These are phyloP conservation scores for Junco hyemalis DNA, from an alignment of 2,113 vertebrate species.

Conservation along the genomic window DNA sequence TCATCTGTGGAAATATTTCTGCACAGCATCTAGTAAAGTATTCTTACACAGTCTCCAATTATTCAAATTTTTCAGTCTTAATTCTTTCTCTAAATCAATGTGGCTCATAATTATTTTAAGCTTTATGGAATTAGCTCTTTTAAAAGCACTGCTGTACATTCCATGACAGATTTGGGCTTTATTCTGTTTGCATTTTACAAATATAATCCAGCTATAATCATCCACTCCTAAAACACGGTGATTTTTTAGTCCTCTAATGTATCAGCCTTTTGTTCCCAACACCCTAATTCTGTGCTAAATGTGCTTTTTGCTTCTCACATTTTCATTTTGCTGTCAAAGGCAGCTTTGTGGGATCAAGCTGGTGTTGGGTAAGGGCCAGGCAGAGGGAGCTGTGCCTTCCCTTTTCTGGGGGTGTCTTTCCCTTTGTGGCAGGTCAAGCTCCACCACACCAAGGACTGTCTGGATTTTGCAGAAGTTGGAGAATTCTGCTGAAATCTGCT, in stretches of 20 bases:
- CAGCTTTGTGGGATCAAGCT: not conserved
- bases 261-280: not conserved
- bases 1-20: conserved; percentile 28
- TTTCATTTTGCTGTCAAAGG: not conserved
- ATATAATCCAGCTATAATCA: conserved; percentile 20
- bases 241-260: not conserved
- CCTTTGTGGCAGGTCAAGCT: not conserved
- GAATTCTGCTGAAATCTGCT: not conserved
- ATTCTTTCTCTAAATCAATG: conserved; percentile 26
- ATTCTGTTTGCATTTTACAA: conserved; percentile 7
- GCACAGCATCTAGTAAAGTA: not conserved
- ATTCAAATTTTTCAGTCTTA: conserved; percentile 6
- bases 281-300: not conserved
- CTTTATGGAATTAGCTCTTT: conserved; percentile 23
- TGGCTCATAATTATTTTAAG: conserved; percentile 45
- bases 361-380: not conserved
- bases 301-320: not conserved
- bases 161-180: conserved; percentile 23
- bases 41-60: not conserved
- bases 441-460: not conserved
- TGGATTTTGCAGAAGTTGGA: not conserved
- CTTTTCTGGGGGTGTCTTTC: not conserved
- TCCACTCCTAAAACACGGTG: not conserved
- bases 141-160: not conserved
- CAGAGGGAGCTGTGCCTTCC: not conserved